These are phyloP conservation scores for Phasia obesa DNA, from an alignment of 2,888 invertebrate species.

Conservation along the genomic window DNA sequence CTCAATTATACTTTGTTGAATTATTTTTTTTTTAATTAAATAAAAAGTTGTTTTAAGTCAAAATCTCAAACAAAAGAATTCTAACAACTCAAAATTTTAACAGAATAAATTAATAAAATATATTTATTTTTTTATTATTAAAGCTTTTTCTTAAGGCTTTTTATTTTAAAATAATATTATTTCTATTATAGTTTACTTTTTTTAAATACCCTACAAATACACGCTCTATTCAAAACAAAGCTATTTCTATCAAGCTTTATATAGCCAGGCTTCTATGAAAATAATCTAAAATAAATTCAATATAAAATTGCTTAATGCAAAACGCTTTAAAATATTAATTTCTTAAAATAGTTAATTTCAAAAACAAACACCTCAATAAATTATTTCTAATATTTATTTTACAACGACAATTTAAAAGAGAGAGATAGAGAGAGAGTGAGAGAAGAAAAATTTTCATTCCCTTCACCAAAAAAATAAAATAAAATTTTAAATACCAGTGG, in stretches of 20 bases:
- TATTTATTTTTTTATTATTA: conserved; percentile 16
- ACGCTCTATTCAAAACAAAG: not conserved
- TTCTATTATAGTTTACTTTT: conserved; percentile 30
- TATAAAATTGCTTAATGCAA: conserved; percentile 27
- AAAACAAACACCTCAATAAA: conserved; percentile 9
- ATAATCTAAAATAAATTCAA: not conserved
- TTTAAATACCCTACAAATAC: conserved; percentile 31
- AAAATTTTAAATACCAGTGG: conserved; percentile 39
- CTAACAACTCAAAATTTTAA: conserved; percentile 8
- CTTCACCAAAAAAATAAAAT: conserved; percentile 38
- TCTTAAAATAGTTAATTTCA: conserved; percentile 6
- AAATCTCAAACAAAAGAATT: conserved; percentile 40
- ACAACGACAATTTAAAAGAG: conserved; percentile 51
- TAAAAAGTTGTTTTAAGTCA: conserved; percentile 30
- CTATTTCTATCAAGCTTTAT: conserved; percentile 24
- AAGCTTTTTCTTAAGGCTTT: conserved; percentile 54
- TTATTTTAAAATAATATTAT: conserved; percentile 27
- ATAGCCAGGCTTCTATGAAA: conserved; percentile 47
- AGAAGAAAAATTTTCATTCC: conserved; percentile 74
- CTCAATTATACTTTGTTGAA: conserved; percentile 8
- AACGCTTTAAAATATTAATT: conserved; percentile 46
- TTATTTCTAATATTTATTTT: conserved; percentile 16
- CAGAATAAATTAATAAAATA: not conserved
- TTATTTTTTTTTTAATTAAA: conserved; percentile 18
- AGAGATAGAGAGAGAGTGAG: conserved; percentile 75